Evolutionary conservation across 23 tunicate species (phyloP).

Genomic region (Oikopleura albicans): DNA sequence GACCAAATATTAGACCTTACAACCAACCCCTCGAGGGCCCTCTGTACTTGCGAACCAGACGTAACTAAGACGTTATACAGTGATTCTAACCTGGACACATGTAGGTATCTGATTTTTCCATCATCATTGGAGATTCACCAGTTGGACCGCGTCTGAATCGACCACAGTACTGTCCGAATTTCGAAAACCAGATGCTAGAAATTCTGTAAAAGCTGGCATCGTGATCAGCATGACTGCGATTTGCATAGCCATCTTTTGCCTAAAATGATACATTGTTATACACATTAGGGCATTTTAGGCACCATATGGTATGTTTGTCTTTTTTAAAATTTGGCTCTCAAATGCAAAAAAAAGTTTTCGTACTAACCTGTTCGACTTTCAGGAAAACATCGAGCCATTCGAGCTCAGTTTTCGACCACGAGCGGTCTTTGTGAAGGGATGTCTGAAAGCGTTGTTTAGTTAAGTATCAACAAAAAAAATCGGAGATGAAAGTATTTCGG

Average conservation of each 20-base stretch:
- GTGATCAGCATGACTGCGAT: neutral
- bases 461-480: too few species aligned
- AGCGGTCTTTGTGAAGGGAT: neutral
- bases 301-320: too few species aligned
- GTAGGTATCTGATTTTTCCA: neutral
- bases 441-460: neutral
- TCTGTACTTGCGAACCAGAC: too few species aligned
- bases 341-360: too few species aligned
- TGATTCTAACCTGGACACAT: neutral
- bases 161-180: neutral
- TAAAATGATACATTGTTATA: too few species aligned
- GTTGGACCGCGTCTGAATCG: neutral
- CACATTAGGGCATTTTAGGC: too few species aligned
- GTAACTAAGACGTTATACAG: too few species aligned
- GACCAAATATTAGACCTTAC: too few species aligned
- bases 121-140: neutral
- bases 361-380: neutral
- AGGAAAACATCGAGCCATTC: neutral
- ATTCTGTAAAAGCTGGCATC: neutral
- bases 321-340: too few species aligned
- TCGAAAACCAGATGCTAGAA: neutral
- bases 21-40: too few species aligned
- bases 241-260: constrained; percentile 5
- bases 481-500: neutral
- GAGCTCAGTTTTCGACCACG: neutral